phyloP scores from a whole-genome alignment of 2,797 vertebrate genomes.

The Chaunax sp. region DNA sequence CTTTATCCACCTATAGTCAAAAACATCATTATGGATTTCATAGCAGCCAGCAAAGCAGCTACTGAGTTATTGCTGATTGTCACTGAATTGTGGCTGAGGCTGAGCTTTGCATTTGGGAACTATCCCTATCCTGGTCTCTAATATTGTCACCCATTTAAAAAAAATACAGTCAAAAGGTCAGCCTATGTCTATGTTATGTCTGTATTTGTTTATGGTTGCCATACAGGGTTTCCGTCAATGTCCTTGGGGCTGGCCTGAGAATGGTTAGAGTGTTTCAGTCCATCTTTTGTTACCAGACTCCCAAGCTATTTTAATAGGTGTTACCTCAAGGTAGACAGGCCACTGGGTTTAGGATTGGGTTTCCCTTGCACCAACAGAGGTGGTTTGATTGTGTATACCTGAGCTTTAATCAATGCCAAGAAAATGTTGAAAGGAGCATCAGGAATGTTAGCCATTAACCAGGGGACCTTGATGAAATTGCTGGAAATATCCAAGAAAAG shows the following conservation, averaged over 20 bases:
- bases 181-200: constrained; percentile 43
- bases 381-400: constrained; percentile 78
- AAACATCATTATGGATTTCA: constrained; percentile 63
- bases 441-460: constrained; percentile 63
- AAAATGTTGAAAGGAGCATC: constrained; percentile 71
- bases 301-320: constrained; percentile 73
- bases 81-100: constrained; percentile 3
- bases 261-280: constrained; percentile 53
- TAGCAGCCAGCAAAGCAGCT: constrained; percentile 30
- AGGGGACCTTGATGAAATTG: constrained; percentile 68
- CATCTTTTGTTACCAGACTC: constrained; percentile 43
- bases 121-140: neutral
- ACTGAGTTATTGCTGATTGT: constrained; percentile 18
- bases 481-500: constrained; percentile 47
- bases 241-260: constrained; percentile 58
- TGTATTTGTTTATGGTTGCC: constrained; percentile 70
- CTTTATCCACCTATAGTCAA: constrained; percentile 47
- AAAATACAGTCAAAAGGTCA: constrained; percentile 48
- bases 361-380: constrained; percentile 76
- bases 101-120: constrained; percentile 4
- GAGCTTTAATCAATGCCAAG: constrained; percentile 78
- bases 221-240: constrained; percentile 54
- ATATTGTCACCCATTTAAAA: constrained; percentile 30
- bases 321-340: constrained; percentile 64
- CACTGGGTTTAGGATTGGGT: constrained; percentile 65